phyloP scores from a whole-genome alignment of 2,888 invertebrate genomes.

The Patella depressa region DNA sequence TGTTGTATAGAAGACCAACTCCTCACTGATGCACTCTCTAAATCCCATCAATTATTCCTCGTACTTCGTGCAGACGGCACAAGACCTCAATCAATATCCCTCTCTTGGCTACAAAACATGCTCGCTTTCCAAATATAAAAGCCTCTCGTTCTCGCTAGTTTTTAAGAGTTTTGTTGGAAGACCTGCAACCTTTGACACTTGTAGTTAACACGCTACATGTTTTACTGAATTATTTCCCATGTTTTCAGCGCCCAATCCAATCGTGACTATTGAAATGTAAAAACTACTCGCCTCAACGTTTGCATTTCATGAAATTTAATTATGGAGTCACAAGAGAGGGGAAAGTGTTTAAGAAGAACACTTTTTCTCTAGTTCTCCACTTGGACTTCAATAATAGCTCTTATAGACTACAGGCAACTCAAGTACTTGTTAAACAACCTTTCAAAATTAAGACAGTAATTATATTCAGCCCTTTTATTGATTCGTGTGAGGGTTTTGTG shows the following conservation, averaged over 20 bases:
- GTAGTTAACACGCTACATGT: too few species aligned
- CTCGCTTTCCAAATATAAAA: not conserved
- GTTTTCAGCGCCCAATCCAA: too few species aligned
- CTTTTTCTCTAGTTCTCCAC: constrained; percentile 10
- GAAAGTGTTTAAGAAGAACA: not conserved
- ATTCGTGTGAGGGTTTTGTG: not conserved
- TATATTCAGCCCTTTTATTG: constrained; percentile 15
- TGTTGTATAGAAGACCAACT: constrained; percentile 4
- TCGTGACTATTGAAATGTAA: not conserved
- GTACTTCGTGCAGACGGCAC: constrained; percentile 15
- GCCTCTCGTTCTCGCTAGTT: not conserved
- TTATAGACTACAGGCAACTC: constrained; percentile 13
- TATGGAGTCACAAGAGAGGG: not conserved
- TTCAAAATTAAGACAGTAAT: constrained; percentile 25
- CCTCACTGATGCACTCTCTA: constrained; percentile 10
- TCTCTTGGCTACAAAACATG: constrained; percentile 20
- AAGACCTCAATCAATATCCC: constrained; percentile 19
- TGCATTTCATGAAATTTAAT: not conserved
- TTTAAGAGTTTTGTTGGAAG: too few species aligned
- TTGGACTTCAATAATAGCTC: constrained; percentile 10
- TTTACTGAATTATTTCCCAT: too few species aligned
- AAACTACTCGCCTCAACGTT: not conserved
- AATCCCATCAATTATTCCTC: constrained; percentile 21
- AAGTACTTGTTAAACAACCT: constrained; percentile 20
- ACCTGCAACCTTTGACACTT: too few species aligned